Conservation (phyloP, 2,797 vertebrate species). For the Macrochelys suwanniensis region DNA sequence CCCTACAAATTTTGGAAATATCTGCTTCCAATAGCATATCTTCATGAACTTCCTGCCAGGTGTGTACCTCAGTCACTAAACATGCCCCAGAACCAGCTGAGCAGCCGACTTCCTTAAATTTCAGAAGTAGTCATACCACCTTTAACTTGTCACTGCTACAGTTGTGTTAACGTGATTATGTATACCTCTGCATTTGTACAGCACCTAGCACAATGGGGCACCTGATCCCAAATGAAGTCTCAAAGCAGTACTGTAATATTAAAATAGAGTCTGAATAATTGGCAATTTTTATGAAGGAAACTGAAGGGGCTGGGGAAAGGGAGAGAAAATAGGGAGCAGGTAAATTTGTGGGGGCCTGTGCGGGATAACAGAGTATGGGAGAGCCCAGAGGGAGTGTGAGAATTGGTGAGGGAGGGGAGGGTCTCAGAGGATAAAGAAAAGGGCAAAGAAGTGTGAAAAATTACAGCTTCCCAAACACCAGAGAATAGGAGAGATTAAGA, state of each 20-base stretch:
- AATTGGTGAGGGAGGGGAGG: constrained; percentile 3
- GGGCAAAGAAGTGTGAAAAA: neutral
- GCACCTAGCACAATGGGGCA: neutral
- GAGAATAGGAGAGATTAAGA: neutral
- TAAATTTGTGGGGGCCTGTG: neutral
- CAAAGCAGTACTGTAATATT: neutral
- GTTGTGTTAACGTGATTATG: neutral
- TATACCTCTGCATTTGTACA: neutral
- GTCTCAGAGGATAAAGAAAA: neutral
- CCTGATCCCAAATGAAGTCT: neutral
- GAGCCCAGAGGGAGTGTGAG: neutral
- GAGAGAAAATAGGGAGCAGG: neutral
- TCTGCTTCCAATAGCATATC: neutral
- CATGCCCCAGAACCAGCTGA: neutral
- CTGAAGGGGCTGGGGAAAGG: neutral
- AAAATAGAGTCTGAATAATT: neutral
- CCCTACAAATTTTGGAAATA: too few species aligned
- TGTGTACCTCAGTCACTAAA: neutral
- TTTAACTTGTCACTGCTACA: neutral
- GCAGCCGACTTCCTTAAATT: neutral
- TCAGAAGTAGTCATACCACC: neutral
- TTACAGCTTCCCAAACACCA: neutral
- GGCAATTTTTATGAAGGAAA: neutral
- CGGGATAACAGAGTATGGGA: neutral
- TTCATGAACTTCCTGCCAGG: neutral